A percentile compares a stretch with the other conserved stretches of the same genome.
Evolutionary conservation across 1,140 invertebrate genomes (phyloP).

Genomic region (Tachypleus tridentatus): DNA sequence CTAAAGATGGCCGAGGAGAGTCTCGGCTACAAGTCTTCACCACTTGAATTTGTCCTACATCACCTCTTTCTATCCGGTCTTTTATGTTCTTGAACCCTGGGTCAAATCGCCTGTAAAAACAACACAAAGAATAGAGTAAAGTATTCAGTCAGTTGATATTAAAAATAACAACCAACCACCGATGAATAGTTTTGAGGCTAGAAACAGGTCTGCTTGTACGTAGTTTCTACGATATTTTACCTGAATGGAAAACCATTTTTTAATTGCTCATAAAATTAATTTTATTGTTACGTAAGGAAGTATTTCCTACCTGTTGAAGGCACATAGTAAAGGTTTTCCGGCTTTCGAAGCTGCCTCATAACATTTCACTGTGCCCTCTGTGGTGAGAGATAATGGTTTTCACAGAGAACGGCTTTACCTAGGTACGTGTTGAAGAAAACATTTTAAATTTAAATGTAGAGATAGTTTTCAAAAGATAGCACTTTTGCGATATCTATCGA

Average conservation of each 20-base stretch:
- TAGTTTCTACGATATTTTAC: neutral
- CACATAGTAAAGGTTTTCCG: conserved; percentile 45
- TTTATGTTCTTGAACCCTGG: conserved; percentile 43
- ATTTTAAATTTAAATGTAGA: too few relatives aligned
- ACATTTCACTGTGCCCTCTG: conserved; percentile 41
- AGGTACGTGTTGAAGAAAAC: neutral
- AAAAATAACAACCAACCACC: neutral
- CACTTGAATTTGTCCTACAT: conserved; percentile 48
- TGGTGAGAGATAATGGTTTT: conserved; percentile 51
- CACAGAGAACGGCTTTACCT: conserved; percentile 49
- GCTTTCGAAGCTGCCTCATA: conserved; percentile 45
- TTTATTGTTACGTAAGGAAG: too few relatives aligned
- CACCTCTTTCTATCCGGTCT: conserved; percentile 40
- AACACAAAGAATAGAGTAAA: neutral
- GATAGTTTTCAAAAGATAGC: too few relatives aligned
- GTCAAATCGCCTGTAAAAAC: conserved; percentile 45
- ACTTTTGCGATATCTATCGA: too few relatives aligned
- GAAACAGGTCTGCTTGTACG: neutral
- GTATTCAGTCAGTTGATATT: neutral
- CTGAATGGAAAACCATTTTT: neutral
- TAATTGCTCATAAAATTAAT: too few relatives aligned
- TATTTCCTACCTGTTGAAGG: conserved; percentile 42
- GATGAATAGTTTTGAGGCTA: neutral
- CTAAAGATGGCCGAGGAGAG: conserved; percentile 46
- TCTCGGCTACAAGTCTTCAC: conserved; percentile 50